These are phyloP conservation scores for Drosophila murphyi DNA, from an alignment of 1,140 invertebrate species.

Conservation along the genomic window DNA sequence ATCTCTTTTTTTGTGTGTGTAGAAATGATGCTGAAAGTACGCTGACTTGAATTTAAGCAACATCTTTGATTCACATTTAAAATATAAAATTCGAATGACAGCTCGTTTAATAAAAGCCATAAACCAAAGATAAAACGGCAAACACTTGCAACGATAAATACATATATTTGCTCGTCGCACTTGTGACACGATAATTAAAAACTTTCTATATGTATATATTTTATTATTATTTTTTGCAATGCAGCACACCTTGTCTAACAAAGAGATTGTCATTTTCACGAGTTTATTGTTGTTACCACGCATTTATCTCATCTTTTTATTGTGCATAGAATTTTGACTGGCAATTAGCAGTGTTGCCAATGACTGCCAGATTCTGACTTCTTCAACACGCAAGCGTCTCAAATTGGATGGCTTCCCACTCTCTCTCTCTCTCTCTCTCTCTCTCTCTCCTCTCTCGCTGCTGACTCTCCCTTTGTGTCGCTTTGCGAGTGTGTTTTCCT, in stretches of 20 bases:
- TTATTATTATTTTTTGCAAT: not conserved
- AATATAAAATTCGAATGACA: not conserved
- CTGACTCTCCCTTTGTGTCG: constrained; percentile 1
- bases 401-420: constrained; percentile 3
- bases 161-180: constrained; percentile 9
- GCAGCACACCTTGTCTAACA: too few species aligned
- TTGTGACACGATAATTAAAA: constrained; percentile 38
- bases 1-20: too few species aligned
- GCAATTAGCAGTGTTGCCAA: constrained; percentile 79
- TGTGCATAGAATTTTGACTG: constrained; percentile 75
- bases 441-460: not conserved
- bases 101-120: constrained; percentile 13
- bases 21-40: too few species aligned
- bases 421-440: not conserved
- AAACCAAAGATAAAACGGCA: constrained; percentile 6
- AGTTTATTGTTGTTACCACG: constrained; percentile 69
- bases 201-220: constrained; percentile 12
- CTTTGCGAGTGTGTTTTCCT: constrained; percentile 41
- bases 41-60: too few species aligned
- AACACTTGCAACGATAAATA: not conserved
- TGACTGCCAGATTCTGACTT: constrained; percentile 47
- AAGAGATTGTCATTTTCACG: constrained; percentile 16
- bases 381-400: constrained; percentile 5
- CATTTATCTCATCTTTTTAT: constrained; percentile 77
- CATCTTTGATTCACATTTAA: too few species aligned